Conservation (phyloP, 2,888 invertebrate genomes). For the Lydus trimaculatus region DNA sequence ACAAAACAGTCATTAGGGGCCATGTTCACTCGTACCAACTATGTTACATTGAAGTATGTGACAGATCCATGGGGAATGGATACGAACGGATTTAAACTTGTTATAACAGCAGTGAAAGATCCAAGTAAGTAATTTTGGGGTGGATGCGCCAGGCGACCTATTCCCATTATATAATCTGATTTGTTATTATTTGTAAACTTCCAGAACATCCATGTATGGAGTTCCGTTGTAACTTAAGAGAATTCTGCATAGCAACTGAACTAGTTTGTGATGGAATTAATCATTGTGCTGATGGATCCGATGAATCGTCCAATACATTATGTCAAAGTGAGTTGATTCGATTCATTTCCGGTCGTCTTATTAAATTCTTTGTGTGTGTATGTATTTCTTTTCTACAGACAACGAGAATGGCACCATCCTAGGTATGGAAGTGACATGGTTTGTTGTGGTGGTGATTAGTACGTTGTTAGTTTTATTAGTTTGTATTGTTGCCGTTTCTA, state of each 20-base stretch:
- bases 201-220: slow-evolving; percentile 88
- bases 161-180: background rate
- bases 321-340: slow-evolving; percentile 79
- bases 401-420: slow-evolving; percentile 70
- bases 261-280: slow-evolving; percentile 91
- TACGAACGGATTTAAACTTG: slow-evolving; percentile 89
- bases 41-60: slow-evolving; percentile 91
- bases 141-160: background rate
- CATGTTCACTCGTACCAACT: slow-evolving; percentile 91
- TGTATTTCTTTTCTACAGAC: slow-evolving; percentile 57
- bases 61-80: slow-evolving; percentile 94
- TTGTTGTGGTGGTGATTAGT: slow-evolving; percentile 76
- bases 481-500: slow-evolving; percentile 72
- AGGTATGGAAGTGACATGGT: slow-evolving; percentile 79
- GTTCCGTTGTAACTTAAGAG: slow-evolving; percentile 85
- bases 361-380: slow-evolving; percentile 9
- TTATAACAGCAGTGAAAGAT: slow-evolving; percentile 94
- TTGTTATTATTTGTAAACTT: slow-evolving; percentile 44
- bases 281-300: slow-evolving; percentile 94
- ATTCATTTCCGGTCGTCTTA: background rate
- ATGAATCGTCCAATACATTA: slow-evolving; percentile 83
- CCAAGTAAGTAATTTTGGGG: slow-evolving; percentile 75
- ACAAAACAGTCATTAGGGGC: slow-evolving; percentile 88
- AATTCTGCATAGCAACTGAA: slow-evolving; percentile 92
- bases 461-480: slow-evolving; percentile 73